A percentile compares a stretch with the other conserved stretches of the same genome.
These are phyloP conservation scores for Brachylomia viminalis DNA, from an alignment of 2,888 invertebrate genomes.

Conservation along the genomic window DNA sequence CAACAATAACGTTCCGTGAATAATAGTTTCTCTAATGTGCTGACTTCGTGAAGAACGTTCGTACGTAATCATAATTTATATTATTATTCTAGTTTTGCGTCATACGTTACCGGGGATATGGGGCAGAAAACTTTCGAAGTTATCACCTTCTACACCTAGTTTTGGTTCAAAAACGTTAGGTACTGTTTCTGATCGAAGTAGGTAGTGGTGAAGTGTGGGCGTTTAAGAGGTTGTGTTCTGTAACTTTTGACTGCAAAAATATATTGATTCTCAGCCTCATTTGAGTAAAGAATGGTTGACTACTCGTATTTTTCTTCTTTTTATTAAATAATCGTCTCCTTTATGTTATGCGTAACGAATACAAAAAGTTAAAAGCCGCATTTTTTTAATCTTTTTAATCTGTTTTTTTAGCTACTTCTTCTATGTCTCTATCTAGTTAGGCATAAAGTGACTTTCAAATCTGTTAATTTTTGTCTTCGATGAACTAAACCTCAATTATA, in stretches of 20 bases:
- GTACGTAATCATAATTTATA: slow-evolving; percentile 60
- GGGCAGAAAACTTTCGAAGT: slow-evolving; percentile 35
- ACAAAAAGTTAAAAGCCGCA: neutral
- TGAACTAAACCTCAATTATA: neutral
- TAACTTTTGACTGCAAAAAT: neutral
- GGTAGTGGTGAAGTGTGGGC: neutral
- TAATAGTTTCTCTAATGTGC: slow-evolving; percentile 60
- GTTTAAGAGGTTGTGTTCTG: neutral
- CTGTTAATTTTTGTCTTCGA: neutral
- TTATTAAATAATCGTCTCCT: neutral
- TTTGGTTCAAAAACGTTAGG: neutral
- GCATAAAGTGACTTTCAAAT: no score
- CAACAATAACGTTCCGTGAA: slow-evolving; percentile 60
- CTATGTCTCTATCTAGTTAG: neutral
- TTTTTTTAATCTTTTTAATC: neutral
- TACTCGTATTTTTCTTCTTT: no score
- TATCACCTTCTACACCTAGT: slow-evolving; percentile 28
- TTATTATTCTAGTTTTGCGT: slow-evolving; percentile 50
- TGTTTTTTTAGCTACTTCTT: neutral
- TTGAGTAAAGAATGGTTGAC: neutral
- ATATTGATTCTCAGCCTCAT: neutral
- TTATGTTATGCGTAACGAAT: neutral
- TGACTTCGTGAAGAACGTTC: slow-evolving; percentile 47
- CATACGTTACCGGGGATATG: slow-evolving; percentile 49
- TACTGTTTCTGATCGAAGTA: neutral